phyloP scores from a whole-genome alignment of 2,113 vertebrate species.

The Nycticryphes semicollaris region DNA sequence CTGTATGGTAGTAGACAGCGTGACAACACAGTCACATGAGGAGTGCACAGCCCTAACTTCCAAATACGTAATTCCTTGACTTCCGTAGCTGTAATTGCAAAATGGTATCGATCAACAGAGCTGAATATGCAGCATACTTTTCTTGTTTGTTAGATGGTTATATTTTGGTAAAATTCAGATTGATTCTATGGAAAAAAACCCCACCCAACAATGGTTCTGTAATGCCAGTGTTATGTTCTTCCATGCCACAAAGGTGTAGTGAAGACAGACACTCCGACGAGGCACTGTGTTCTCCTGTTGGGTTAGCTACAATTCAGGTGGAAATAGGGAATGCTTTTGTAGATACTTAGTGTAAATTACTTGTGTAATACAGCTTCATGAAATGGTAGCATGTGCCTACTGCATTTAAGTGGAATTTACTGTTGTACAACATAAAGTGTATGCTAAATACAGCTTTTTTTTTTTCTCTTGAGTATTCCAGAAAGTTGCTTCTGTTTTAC shows the following conservation, averaged over 20 bases:
- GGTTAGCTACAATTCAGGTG: background rate
- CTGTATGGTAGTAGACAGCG: background rate
- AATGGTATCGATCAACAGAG: background rate
- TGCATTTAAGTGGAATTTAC: background rate
- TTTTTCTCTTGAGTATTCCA: background rate
- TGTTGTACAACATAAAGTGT: background rate
- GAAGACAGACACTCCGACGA: accelerated
- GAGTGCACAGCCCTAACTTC: background rate
- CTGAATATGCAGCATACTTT: background rate
- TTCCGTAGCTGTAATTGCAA: background rate
- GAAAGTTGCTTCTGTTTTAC: background rate
- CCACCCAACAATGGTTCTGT: background rate
- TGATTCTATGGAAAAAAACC: background rate
- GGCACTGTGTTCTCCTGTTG: background rate
- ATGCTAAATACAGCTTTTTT: background rate
- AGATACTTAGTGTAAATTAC: background rate
- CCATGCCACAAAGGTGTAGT: background rate
- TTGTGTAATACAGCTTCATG: background rate
- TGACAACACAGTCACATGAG: background rate
- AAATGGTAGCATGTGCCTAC: background rate
- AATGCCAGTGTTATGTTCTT: background rate
- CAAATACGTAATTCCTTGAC: background rate
- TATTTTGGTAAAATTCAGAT: background rate
- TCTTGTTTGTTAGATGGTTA: background rate
- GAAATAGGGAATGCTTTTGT: background rate